Evolutionary conservation across 2,888 invertebrate genomes (phyloP).

Genomic region (Heliconius ismenius): DNA sequence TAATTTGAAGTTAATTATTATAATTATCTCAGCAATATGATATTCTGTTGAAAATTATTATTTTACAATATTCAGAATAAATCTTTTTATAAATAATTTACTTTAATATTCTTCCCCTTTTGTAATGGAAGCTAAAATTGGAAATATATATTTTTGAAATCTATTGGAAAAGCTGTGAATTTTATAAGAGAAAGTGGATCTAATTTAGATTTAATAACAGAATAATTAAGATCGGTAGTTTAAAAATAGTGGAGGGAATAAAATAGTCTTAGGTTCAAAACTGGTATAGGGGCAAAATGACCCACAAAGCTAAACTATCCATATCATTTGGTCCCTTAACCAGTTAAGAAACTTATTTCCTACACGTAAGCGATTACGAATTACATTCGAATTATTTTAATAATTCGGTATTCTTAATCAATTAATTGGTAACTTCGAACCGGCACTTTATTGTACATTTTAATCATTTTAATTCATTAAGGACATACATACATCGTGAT

Average conservation of each 20-base stretch:
- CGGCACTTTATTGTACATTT: too few species aligned
- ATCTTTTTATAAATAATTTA: neutral
- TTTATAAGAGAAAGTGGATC: neutral
- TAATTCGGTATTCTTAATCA: too few species aligned
- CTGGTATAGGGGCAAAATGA: conserved; percentile 44
- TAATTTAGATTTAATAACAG: conserved; percentile 7
- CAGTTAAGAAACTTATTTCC: conserved; percentile 56
- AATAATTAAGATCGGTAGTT: conserved; percentile 43
- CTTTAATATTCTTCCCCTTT: neutral
- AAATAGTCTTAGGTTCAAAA: conserved; percentile 69
- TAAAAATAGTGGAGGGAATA: conserved; percentile 76
- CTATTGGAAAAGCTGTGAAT: neutral
- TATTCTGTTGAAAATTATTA: neutral
- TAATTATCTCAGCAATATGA: neutral
- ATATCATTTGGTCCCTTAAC: conserved; percentile 70
- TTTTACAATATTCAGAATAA: neutral
- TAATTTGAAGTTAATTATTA: neutral
- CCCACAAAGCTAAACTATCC: conserved; percentile 48
- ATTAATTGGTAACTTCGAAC: too few species aligned
- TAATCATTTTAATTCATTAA: too few species aligned
- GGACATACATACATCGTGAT: too few species aligned
- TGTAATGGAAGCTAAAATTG: neutral
- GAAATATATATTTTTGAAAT: neutral
- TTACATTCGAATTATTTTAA: conserved; percentile 40
- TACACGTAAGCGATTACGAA: conserved; percentile 36